phyloP scores from a whole-genome alignment of 2,113 vertebrate species.

The Motacilla tschutschensis region DNA sequence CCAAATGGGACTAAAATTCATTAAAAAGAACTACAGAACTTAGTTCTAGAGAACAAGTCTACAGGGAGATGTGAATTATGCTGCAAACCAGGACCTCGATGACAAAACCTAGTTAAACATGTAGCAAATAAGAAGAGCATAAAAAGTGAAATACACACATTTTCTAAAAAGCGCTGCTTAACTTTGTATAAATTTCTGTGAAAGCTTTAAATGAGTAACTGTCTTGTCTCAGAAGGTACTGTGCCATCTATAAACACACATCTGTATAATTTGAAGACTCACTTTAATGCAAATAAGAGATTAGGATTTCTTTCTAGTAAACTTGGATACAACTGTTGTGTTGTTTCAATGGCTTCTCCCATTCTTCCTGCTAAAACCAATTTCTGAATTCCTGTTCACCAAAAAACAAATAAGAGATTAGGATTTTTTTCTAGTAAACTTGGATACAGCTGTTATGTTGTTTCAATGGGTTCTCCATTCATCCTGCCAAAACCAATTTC shows the following conservation, averaged over 20 bases:
- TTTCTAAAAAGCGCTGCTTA: conserved; percentile 41
- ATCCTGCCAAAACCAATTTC: conserved; percentile 92
- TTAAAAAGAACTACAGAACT: neutral
- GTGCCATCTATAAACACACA: conserved; percentile 62
- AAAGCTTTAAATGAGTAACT: conserved; percentile 52
- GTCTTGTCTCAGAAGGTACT: conserved; percentile 51
- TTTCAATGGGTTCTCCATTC: conserved; percentile 98
- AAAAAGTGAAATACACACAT: conserved; percentile 41
- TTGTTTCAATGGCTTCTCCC: conserved; percentile 99
- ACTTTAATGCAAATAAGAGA: conserved; percentile 98
- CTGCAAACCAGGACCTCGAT: conserved; percentile 34
- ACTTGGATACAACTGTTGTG: conserved; percentile 96
- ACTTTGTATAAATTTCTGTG: conserved; percentile 25
- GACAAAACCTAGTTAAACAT: conserved; percentile 45
- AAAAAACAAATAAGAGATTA: conserved; percentile 82
- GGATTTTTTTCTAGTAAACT: conserved; percentile 96
- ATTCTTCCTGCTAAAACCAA: conserved; percentile 97
- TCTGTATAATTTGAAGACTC: conserved; percentile 71
- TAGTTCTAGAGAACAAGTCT: neutral
- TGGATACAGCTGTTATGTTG: conserved; percentile 96
- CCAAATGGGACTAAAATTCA: neutral
- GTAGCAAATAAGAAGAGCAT: conserved; percentile 36
- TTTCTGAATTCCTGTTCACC: conserved; percentile 95
- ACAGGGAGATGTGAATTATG: conserved; percentile 12
- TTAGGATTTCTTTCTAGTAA: conserved; percentile 97